Evolutionary conservation across 2,797 vertebrate genomes (phyloP), one percentile per base, ranked within the genome.

Genomic region (Chaetophractus vellerosus): DNA sequence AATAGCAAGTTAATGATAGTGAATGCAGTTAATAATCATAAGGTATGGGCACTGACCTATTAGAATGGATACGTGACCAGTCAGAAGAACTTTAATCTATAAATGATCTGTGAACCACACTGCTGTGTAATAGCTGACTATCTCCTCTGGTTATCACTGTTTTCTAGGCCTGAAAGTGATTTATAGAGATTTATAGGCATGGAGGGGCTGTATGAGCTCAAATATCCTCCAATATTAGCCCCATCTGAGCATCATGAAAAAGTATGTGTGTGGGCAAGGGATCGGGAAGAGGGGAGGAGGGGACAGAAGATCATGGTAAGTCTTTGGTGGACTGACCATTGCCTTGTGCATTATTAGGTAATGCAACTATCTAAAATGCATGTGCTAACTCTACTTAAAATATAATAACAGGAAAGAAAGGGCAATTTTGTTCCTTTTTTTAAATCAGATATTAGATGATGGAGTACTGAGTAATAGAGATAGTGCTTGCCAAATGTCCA

Each of bases 321-420:
- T 74, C 31, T 82, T 8, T 1, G 3, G 16, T 19, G 19, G 24
- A 26, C 82, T 74, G 50, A 45, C 1, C 24, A 55, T n/a, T 91
- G 16, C 38, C 12, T 80, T 84, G 48, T 50, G 50, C 50, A 26
- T 59, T 80, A 31, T 12, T 33, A 72, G 69, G 74, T 4, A 88
- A 41, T 57, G 11, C 59, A 63, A n/a, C 24, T 90, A 12, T 16
- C 52, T 72, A 50, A 66, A 80, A 55, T 61, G 36, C n/a, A 81
- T 41, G 45, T 94, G 38, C 24, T 75, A 83, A 82, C 28, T 94
- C 23, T 75, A 2, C 66, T 63, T 75, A 71, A 86, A 85, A 38
- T n/a, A 50, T 24, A 36, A 36, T 6, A 90, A 76, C 31, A 88
- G 91, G 33, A 86, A 26, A 82, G 41, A 76, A 92, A 72, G 50